These are phyloP conservation scores for Agelastica alni DNA, from an alignment of 2,888 invertebrate species.

Conservation along the genomic window DNA sequence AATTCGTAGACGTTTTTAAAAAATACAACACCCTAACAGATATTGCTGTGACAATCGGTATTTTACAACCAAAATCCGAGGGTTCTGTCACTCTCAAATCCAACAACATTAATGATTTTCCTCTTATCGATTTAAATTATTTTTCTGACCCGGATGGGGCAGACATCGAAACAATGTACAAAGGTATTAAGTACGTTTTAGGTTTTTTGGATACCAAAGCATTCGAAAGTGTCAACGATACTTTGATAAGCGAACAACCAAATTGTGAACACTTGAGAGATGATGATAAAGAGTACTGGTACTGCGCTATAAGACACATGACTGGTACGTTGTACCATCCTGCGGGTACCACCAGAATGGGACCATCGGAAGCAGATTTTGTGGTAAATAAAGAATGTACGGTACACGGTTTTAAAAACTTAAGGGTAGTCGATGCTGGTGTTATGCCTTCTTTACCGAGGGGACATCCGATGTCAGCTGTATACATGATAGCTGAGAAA, in stretches of 20 bases:
- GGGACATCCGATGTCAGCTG: slow-evolving; percentile 60
- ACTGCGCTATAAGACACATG: slow-evolving; percentile 56
- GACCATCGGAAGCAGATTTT: slow-evolving; percentile 56
- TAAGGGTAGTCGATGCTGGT: slow-evolving; percentile 62
- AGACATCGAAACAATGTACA: slow-evolving; percentile 69
- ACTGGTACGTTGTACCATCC: slow-evolving; percentile 59
- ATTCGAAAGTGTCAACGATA: slow-evolving; percentile 63
- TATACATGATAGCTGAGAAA: slow-evolving; percentile 62
- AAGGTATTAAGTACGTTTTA: slow-evolving; percentile 58
- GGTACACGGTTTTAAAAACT: slow-evolving; percentile 58
- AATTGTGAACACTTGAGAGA: slow-evolving; percentile 51
- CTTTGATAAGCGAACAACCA: slow-evolving; percentile 50
- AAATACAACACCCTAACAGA: slow-evolving; percentile 24
- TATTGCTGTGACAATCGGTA: slow-evolving; percentile 30
- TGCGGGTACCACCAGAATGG: slow-evolving; percentile 62
- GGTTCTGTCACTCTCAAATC: slow-evolving; percentile 44
- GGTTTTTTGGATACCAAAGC: slow-evolving; percentile 58
- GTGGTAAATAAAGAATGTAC: slow-evolving; percentile 61
- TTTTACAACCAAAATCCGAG: slow-evolving; percentile 44
- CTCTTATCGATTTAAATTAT: slow-evolving; percentile 43
- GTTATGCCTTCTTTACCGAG: slow-evolving; percentile 61
- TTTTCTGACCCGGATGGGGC: slow-evolving; percentile 37
- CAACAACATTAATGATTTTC: slow-evolving; percentile 44
- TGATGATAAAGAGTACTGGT: slow-evolving; percentile 54
- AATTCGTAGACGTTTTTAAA: not conserved